A percentile compares a stretch with the other conserved stretches of the same genome.
Conservation (phyloP, 1,140 invertebrate genomes). For the Drosophila ercepeae region DNA sequence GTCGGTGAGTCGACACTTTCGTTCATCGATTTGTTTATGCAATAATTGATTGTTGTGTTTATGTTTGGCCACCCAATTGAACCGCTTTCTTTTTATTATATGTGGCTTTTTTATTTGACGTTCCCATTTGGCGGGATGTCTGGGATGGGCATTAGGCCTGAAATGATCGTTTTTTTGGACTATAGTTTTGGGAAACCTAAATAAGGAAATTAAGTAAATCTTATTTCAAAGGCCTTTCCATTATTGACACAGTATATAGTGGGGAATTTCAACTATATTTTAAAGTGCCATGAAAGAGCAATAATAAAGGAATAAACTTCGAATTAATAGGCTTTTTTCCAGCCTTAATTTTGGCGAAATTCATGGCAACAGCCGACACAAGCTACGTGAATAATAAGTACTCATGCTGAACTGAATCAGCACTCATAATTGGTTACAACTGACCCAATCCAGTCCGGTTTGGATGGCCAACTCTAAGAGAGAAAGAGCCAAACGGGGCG, state of each 20-base stretch:
- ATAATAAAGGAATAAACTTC: background rate
- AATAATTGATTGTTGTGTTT: constrained; percentile 44
- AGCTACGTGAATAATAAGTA: constrained; percentile 16
- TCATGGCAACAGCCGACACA: background rate
- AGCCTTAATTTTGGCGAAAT: background rate
- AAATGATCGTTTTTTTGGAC: background rate
- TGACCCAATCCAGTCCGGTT: constrained; percentile 41
- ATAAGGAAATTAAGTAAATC: too few relatives aligned
- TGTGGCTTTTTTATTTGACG: background rate
- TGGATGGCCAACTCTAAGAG: constrained; percentile 36
- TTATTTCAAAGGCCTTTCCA: too few relatives aligned
- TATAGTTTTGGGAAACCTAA: too few relatives aligned
- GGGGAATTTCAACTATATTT: background rate
- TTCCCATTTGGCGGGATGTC: background rate
- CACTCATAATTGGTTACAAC: constrained; percentile 48
- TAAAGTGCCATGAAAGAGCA: background rate
- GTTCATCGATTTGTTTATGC: constrained; percentile 51
- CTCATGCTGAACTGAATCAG: constrained; percentile 13
- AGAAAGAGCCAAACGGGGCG: constrained; percentile 1
- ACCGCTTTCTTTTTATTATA: constrained; percentile 22
- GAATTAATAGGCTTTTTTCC: background rate
- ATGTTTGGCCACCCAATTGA: constrained; percentile 43
- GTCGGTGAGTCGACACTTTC: constrained; percentile 36
- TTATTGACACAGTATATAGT: background rate
- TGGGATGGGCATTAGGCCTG: constrained; percentile 5